Evolutionary conservation across 2,797 vertebrate genomes (phyloP).

Genomic region (Crenichthys baileyi): DNA sequence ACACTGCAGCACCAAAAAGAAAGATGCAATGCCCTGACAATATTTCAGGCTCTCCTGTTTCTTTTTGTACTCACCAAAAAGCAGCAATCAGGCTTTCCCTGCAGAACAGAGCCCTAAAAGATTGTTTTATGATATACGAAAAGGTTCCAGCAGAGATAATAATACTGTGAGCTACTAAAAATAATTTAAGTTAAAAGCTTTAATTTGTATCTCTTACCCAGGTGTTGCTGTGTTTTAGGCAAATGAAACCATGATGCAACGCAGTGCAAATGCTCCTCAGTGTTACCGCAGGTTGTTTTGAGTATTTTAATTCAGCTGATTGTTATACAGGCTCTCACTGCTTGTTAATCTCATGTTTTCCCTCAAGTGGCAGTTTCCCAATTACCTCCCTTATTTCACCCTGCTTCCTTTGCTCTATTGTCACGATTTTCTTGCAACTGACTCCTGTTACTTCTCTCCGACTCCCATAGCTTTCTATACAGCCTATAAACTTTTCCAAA

Average conservation of each 20-base stretch:
- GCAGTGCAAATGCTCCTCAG: conserved; percentile 42
- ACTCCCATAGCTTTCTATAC: conserved; percentile 28
- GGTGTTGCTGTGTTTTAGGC: conserved; percentile 19
- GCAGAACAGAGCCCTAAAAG: conserved; percentile 19
- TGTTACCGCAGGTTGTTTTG: conserved; percentile 49
- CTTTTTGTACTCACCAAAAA: too few species aligned
- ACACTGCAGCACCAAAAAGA: background rate
- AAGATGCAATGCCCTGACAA: background rate
- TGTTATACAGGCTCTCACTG: conserved; percentile 36
- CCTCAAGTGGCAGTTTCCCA: conserved; percentile 35
- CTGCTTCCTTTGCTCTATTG: conserved; percentile 26
- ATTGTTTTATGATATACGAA: conserved; percentile 12
- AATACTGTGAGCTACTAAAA: conserved; percentile 32
- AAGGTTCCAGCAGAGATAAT: conserved; percentile 21
- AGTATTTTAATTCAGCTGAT: conserved; percentile 40
- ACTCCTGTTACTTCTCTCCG: conserved; percentile 28
- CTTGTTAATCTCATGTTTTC: conserved; percentile 32
- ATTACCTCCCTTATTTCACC: conserved; percentile 44
- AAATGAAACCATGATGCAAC: conserved; percentile 58
- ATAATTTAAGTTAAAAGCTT: conserved; percentile 35
- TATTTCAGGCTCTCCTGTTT: background rate
- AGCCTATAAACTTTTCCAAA: conserved; percentile 46
- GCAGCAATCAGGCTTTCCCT: too few species aligned
- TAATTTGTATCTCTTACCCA: conserved; percentile 42
- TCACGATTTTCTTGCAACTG: conserved; percentile 28